Base-by-base conservation (phyloP, 2,888 invertebrate genomes). In the Rhagophthalmus giganteus region DNA sequence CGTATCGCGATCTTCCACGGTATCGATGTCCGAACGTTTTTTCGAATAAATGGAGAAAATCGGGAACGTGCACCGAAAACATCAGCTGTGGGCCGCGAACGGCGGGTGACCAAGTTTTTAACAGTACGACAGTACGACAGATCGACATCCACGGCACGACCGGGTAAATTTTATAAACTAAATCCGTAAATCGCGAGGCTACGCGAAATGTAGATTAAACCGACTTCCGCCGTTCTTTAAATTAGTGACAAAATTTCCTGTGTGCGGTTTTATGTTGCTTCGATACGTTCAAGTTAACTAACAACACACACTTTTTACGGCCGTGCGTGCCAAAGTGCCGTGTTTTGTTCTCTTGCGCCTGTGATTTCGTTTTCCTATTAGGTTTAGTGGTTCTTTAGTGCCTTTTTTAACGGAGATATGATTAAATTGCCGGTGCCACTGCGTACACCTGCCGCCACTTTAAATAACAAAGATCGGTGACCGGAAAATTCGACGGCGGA, bases 151-250 rank as follows among this genome's bases (percentile, higher is more conserved):
- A n/a, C n/a, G n/a, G n/a, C n/a, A n/a, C n/a, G n/a, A n/a, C n/a
- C n/a, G n/a, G n/a, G n/a, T n/a, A n/a, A n/a, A n/a, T n/a, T n/a
- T n/a, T n/a, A n/a, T n/a, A n/a, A n/a, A n/a, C n/a, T n/a, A 28
- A 37, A 28, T 28, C 8, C 34, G 13, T 32, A 42, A 20, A 42
- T 12, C 24, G 25, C 10, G 28, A 20, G 34, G 10, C 15, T 16
- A 9, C 10, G 28, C 28, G 40, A 46, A 31, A 34, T 51, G 26
- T 30, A 30, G 45, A 45, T 51, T 51, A 40, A 40, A 34, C 41
- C 35, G 28, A 57, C 55, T 55, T 58, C 61, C 58, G 55, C 30
- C 35, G 27, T 51, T 46, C 42, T 27, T 33, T 38, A 32, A 41
- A 40, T 15, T 28, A 2, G 33, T 55, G 51, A 55, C 50, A 38